phyloP scores from a whole-genome alignment of 2,888 invertebrate genomes.

The Agrochola litura region DNA sequence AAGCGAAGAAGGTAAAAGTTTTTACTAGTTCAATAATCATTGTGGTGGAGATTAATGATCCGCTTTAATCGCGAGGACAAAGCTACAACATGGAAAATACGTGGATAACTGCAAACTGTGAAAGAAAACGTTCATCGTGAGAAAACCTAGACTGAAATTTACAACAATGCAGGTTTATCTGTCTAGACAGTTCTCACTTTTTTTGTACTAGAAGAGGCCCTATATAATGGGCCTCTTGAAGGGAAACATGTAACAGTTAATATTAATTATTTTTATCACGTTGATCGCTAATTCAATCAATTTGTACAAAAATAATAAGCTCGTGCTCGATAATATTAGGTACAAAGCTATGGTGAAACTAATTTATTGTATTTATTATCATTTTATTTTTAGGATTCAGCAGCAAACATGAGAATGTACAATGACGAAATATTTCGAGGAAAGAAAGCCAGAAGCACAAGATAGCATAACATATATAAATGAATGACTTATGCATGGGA shows the following conservation, averaged over 20 bases:
- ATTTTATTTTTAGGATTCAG: conserved; percentile 82
- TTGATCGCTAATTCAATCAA: conserved; percentile 12
- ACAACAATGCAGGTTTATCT: not conserved
- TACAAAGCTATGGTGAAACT: conserved; percentile 6
- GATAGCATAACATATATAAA: conserved; percentile 63
- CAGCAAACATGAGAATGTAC: conserved; percentile 82
- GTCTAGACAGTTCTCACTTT: not conserved
- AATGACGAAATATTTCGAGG: conserved; percentile 84
- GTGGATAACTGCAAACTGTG: not conserved
- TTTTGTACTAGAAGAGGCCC: not conserved
- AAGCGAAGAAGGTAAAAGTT: conserved; percentile 84
- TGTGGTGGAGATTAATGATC: not conserved
- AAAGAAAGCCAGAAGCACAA: conserved; percentile 77
- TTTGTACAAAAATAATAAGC: conserved; percentile 25
- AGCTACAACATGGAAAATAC: not conserved
- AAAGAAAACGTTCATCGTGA: conserved; percentile 2
- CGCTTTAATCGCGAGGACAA: not conserved
- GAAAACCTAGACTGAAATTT: not conserved
- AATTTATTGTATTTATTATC: conserved; percentile 13
- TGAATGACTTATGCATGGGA: not conserved
- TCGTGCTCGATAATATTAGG: not conserved
- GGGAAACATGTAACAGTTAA: not conserved
- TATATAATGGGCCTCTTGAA: not conserved
- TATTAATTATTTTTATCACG: conserved; percentile 7
- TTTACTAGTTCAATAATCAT: not conserved